Percentiles rank a stretch among this genome's conserved stretches.
Conservation (phyloP, 1,140 invertebrate species). For the Drosophila mojavensis region DNA sequence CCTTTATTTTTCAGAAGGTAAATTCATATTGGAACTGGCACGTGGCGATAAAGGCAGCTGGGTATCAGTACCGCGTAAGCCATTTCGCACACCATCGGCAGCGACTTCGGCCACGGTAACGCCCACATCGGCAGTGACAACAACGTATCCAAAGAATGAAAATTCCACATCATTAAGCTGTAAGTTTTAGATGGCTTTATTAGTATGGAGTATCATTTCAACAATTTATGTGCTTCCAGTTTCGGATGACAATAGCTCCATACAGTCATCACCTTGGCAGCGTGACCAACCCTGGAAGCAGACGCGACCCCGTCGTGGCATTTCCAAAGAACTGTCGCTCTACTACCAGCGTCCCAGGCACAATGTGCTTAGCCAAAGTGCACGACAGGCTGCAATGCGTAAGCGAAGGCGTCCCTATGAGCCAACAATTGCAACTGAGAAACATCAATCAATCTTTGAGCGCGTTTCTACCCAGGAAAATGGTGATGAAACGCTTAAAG, state of each 20-base stretch:
- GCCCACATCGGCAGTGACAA: slow-evolving; percentile 86
- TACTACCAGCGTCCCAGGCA: slow-evolving; percentile 88
- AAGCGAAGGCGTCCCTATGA: slow-evolving; percentile 87
- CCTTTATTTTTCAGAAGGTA: slow-evolving; percentile 87
- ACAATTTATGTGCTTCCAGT: slow-evolving; percentile 84
- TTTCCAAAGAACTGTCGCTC: slow-evolving; percentile 90
- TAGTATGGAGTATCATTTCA: not conserved
- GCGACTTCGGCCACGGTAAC: slow-evolving; percentile 84
- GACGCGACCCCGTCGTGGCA: slow-evolving; percentile 88
- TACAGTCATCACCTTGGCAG: slow-evolving; percentile 94
- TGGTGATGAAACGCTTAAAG: slow-evolving; percentile 68
- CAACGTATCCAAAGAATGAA: slow-evolving; percentile 81
- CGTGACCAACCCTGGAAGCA: slow-evolving; percentile 95
- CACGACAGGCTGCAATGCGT: slow-evolving; percentile 81
- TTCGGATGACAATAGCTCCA: slow-evolving; percentile 94
- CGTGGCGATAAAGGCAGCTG: slow-evolving; percentile 92
- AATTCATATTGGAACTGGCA: slow-evolving; percentile 94
- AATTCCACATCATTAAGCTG: slow-evolving; percentile 85
- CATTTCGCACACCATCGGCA: slow-evolving; percentile 90
- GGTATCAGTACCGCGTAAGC: slow-evolving; percentile 94
- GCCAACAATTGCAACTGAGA: slow-evolving; percentile 44
- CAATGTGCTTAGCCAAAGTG: slow-evolving; percentile 84
- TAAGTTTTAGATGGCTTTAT: slow-evolving; percentile 45
- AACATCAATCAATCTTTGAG: slow-evolving; percentile 52
- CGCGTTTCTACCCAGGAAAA: slow-evolving; percentile 48